Evolutionary conservation across 2,797 vertebrate species (phyloP).

Genomic region (Tauraco hartlaubi): DNA sequence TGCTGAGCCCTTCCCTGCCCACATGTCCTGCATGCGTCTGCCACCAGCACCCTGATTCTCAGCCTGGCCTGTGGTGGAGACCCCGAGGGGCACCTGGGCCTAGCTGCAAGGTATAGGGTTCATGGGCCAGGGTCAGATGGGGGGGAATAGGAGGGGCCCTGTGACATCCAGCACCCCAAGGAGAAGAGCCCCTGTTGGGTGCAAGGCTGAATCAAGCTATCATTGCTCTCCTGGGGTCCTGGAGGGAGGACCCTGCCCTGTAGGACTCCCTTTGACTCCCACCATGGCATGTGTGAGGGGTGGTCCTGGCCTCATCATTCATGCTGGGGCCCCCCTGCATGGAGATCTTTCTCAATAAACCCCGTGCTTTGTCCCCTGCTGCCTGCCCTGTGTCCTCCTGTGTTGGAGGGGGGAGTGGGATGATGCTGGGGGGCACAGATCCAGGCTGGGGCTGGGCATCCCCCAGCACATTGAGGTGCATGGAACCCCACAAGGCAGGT

Average conservation of each 20-base stretch:
- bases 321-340: neutral
- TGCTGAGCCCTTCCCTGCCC: neutral
- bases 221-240: neutral
- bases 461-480: neutral
- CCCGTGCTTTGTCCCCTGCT: neutral
- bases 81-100: neutral
- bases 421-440: accelerated
- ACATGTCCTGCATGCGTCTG: neutral
- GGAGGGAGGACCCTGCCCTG: neutral
- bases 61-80: neutral
- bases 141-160: neutral
- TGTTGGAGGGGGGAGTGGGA: accelerated
- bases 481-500: accelerated
- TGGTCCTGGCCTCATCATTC: accelerated
- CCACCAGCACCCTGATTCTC: neutral
- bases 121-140: neutral
- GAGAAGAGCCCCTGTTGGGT: neutral
- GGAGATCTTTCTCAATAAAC: slow-evolving; percentile 55
- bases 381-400: neutral
- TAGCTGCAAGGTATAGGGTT: neutral
- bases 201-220: neutral
- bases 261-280: neutral
- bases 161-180: neutral
- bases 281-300: neutral
- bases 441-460: too few relatives aligned